These are phyloP conservation scores for Galago senegalensis DNA, from an alignment of 2,797 vertebrate genomes.

Conservation along the genomic window DNA sequence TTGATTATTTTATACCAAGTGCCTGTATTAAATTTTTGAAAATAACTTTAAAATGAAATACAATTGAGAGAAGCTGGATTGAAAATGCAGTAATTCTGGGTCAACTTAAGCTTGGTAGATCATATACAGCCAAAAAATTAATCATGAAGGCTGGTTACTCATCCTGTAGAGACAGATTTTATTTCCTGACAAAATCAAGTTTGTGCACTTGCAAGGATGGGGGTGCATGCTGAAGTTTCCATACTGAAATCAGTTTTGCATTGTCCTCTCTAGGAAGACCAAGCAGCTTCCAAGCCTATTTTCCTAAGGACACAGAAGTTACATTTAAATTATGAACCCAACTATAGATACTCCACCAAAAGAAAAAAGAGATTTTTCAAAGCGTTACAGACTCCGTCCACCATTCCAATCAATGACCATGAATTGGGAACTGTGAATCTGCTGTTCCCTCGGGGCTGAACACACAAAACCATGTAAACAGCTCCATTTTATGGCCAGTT, in stretches of 20 bases:
- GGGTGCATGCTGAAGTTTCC: rapidly evolving
- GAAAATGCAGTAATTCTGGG: not conserved
- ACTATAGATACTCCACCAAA: not conserved
- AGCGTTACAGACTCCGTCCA: not conserved
- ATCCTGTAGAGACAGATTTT: not conserved
- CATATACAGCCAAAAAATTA: not conserved
- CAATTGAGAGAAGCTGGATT: not conserved
- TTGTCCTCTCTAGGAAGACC: not conserved
- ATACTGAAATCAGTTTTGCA: not conserved
- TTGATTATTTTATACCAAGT: not conserved
- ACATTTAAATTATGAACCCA: not conserved
- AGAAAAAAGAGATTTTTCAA: not conserved
- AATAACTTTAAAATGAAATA: not conserved
- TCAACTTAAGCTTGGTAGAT: not conserved
- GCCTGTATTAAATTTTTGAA: not conserved
- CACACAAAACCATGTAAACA: constrained; percentile 39
- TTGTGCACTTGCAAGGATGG: not conserved
- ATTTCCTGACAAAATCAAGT: not conserved
- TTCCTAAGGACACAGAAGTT: not conserved
- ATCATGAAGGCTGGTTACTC: not conserved
- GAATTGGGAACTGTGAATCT: not conserved
- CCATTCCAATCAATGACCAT: not conserved
- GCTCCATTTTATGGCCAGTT: constrained; percentile 71
- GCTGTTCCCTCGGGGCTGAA: constrained; percentile 29
- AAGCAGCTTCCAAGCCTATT: not conserved